Evolutionary conservation across 2,113 vertebrate species (phyloP).

Genomic region (Hiodon tergisus): DNA sequence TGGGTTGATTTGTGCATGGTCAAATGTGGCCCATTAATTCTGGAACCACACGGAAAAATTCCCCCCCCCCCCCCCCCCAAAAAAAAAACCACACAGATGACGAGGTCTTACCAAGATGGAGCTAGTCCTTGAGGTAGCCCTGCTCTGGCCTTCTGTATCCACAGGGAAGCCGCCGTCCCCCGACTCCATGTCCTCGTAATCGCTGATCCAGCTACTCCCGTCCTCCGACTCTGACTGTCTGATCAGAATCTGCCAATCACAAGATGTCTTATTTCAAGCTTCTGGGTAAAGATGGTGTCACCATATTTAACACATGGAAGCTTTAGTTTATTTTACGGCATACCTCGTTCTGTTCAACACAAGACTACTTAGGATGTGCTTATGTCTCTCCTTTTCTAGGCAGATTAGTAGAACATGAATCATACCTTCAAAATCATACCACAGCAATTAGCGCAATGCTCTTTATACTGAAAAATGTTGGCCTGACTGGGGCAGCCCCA

Average conservation of each 20-base stretch:
- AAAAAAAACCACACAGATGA: not conserved
- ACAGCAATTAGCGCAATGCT: not conserved
- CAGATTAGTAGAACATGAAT: no score
- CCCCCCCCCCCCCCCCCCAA: no score
- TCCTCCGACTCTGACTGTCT: conserved; percentile 65
- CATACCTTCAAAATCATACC: not conserved
- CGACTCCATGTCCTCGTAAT: conserved; percentile 73
- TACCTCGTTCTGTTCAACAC: no score
- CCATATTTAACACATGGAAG: no score
- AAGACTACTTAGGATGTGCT: no score
- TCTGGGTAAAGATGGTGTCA: no score
- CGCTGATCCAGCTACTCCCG: conserved; percentile 70
- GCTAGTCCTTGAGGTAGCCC: conserved; percentile 16
- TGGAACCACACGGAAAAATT: not conserved
- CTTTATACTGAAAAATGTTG: not conserved
- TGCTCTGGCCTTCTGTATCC: conserved; percentile 60
- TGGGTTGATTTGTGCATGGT: no score
- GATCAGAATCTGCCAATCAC: conserved; percentile 73
- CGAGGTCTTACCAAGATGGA: conserved; percentile 44
- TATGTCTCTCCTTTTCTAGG: no score
- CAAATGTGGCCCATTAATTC: no score
- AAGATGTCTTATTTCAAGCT: not conserved
- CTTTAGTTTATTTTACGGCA: no score
- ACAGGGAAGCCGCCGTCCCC: conserved; percentile 71
- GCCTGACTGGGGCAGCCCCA: conserved; percentile 18